Base-by-base conservation (phyloP, 1,140 invertebrate species). In the Aleiodes sp. region DNA sequence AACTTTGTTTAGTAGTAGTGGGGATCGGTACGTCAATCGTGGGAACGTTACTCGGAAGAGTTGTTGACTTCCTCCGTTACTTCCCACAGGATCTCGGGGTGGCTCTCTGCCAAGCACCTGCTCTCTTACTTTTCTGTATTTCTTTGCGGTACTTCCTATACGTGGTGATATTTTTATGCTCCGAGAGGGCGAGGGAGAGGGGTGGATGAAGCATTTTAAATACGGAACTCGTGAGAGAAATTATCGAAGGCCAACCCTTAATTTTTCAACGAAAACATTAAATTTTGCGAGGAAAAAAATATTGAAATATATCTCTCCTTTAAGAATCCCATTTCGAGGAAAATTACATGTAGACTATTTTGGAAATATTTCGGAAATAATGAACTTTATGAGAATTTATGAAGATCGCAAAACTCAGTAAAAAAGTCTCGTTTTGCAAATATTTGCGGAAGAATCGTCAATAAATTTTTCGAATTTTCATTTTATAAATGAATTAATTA, bases 1-100 rank as follows among this genome's bases (percentile, higher is more conserved):
- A n/a, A n/a, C n/a, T n/a, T n/a, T 24, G 39, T 52, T 4, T 16
- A 8, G 7, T 21, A 52, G 46, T 24, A 12, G 46, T 52, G 26
- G 46, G 46, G 21, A 10, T 26, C 26, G 14, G 16, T n/a, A 24
- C 68, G 68, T 70, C 77, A 84, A 84, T 85, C 84, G 84, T 86
- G 84, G 84, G 84, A 86, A 86, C 82, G 75, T 72, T 71, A 80
- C 77, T 82, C 79, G 83, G 80, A 84, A 85, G 84, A 85, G 84
- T 86, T 83, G 78, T 86, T 86, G 84, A 86, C 84, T 86, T 86
- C 84, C 84, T 82, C 78, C 78, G 79, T 78, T n/a, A 79, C 83
- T 85, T 86, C 84, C 82, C 84, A 86, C 82, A 86, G 83, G 80
- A 84, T 78, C 75, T 78, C 74, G 73, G 68, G 46, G 71, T 70